Percentiles rank a stretch among this genome's conserved stretches.
These are phyloP conservation scores for Corythoichthys haematopterus DNA, from an alignment of 2,113 vertebrate genomes.

Conservation along the genomic window DNA sequence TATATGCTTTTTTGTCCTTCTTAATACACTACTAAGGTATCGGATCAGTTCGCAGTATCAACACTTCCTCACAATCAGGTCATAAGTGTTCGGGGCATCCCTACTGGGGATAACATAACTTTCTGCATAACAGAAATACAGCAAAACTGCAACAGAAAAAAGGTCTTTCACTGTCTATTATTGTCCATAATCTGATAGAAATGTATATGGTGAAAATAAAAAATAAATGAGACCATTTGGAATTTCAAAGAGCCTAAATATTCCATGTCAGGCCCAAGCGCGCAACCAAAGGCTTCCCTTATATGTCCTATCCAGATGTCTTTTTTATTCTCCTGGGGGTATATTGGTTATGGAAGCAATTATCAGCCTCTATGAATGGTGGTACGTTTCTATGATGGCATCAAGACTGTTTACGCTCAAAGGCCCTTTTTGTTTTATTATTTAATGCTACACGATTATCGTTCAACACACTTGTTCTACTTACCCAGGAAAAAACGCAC, in stretches of 20 bases:
- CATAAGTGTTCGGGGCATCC: no score
- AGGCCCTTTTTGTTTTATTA: slow-evolving; percentile 13
- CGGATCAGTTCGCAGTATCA: no score
- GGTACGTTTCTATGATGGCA: slow-evolving; percentile 40
- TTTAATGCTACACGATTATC: slow-evolving; percentile 6
- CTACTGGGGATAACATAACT: neutral
- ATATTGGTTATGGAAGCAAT: slow-evolving; percentile 49
- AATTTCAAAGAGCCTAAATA: slow-evolving; percentile 4
- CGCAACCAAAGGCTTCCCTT: slow-evolving; percentile 27
- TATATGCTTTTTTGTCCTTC: no score
- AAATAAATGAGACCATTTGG: neutral
- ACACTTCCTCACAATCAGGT: no score
- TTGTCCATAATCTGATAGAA: neutral
- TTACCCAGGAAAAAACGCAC: neutral
- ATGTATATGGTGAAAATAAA: neutral
- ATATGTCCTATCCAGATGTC: slow-evolving; percentile 54
- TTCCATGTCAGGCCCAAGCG: neutral
- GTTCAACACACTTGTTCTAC: neutral
- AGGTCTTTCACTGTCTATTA: neutral
- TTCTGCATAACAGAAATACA: neutral
- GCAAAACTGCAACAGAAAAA: neutral
- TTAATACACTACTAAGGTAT: no score
- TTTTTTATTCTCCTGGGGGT: slow-evolving; percentile 34
- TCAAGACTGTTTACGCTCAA: slow-evolving; percentile 27
- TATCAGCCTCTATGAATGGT: slow-evolving; percentile 36